Conservation (phyloP, 2,113 vertebrate genomes). For the Melozone crissalis region DNA sequence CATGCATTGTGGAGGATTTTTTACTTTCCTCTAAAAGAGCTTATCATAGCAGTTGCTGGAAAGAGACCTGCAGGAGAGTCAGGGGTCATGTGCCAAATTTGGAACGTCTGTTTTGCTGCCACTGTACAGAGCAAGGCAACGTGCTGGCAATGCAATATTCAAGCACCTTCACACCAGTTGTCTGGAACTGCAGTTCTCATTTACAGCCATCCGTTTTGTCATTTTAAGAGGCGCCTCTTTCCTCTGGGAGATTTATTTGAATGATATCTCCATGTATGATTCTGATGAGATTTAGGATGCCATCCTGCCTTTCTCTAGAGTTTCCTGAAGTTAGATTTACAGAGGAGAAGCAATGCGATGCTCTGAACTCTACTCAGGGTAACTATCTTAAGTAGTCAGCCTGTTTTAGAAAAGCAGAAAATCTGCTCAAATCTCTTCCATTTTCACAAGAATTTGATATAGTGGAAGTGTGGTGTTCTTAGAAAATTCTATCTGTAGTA, state of each 20-base stretch:
- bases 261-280: neutral
- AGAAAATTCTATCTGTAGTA: neutral
- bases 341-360: neutral
- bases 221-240: neutral
- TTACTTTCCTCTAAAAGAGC: neutral
- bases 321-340: neutral
- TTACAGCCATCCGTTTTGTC: fast-evolving
- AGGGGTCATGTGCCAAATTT: neutral
- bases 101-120: neutral
- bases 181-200: neutral
- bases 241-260: neutral
- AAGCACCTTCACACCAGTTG: neutral
- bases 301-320: neutral
- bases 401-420: neutral
- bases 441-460: neutral
- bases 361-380: neutral
- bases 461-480: neutral
- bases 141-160: neutral
- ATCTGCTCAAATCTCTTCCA: neutral
- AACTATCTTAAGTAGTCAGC: neutral
- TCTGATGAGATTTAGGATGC: neutral
- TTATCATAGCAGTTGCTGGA: neutral
- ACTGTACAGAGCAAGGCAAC: neutral
- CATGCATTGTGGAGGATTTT: neutral
- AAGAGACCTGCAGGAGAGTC: neutral